Evolutionary conservation across 2,888 invertebrate genomes (phyloP), one percentile per base, ranked within the genome.

Genomic region (Drosophila imparisetae): DNA sequence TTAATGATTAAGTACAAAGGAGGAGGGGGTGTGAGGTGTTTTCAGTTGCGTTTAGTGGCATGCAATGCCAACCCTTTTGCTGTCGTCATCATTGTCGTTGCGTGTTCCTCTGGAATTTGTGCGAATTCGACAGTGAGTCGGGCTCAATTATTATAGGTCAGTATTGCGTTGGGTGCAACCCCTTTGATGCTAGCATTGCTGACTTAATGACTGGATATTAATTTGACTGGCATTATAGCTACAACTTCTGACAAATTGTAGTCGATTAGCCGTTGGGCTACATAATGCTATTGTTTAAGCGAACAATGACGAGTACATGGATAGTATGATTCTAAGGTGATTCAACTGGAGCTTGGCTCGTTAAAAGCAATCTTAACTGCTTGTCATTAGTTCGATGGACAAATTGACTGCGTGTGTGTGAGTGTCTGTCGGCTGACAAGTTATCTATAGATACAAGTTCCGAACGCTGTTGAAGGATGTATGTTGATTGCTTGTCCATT

Each of bases 171-270:
- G 49, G 66, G 42, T 66, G 21, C 11, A 40, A 40, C 15, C 24
- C 29, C 7, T 24, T 50, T 63, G 67, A 66, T 66, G 74, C 60
- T 60, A 27, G 58, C 45, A 40, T 52, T 57, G 78, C 70, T 58
- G 63, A 71, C 78, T 85, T 85, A 89, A 85, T 87, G 85, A 85
- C 89, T 85, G 83, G 86, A 85, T 85, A 85, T 85, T 87, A 85
- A 89, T 85, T 85, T 83, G 80, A 69, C 77, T 27, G 15, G 29
- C 34, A 45, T 24, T 36, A 54, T 55, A 42, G 48, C 59, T 52
- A 29, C 61, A 59, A 69, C 74, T 61, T 77, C 58, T 72, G 75
- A 85, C 88, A 87, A 85, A 85, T 89, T 83, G 86, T 66, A 66
- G 64, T 58, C 78, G 81, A 87, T 85, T 85, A 85, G 74, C 63